Conservation (phyloP, 2,797 vertebrate species). For the Bradypodion pumilum region DNA sequence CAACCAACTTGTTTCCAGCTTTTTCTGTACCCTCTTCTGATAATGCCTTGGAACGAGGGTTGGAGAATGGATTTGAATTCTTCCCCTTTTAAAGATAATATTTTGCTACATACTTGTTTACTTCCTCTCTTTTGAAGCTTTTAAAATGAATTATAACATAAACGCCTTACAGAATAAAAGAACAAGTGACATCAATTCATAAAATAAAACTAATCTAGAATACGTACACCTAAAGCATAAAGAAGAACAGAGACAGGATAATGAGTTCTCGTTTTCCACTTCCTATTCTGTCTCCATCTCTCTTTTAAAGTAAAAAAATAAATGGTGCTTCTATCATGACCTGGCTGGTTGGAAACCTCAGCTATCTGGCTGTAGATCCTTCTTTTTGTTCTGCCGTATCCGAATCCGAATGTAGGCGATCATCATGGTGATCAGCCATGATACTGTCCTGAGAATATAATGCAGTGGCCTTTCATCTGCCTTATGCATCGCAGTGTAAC, state of each 20-base stretch:
- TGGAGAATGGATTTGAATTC: not conserved
- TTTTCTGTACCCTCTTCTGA: not conserved
- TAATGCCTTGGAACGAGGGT: not conserved
- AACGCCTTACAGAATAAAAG: not conserved
- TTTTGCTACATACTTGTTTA: not conserved
- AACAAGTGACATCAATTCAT: not conserved
- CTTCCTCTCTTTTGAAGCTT: not conserved
- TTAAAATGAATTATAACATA: not conserved
- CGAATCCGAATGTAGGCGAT: no score
- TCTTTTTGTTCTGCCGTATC: no score
- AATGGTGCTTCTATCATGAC: not conserved
- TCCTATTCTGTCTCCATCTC: not conserved
- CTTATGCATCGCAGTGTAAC: no score
- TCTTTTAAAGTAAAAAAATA: not conserved
- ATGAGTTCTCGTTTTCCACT: no score
- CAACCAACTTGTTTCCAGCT: no score
- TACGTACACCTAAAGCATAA: not conserved
- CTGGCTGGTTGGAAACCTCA: no score
- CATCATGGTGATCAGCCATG: no score
- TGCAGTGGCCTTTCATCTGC: no score
- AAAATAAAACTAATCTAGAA: no score
- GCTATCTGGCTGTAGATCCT: no score
- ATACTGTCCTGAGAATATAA: no score
- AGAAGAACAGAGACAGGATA: not conserved
- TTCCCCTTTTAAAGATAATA: not conserved